A percentile compares a stretch with the other conserved stretches of the same genome.
These are phyloP conservation scores for Sthenelais limicola DNA, from an alignment of 2,888 invertebrate species.

Conservation along the genomic window DNA sequence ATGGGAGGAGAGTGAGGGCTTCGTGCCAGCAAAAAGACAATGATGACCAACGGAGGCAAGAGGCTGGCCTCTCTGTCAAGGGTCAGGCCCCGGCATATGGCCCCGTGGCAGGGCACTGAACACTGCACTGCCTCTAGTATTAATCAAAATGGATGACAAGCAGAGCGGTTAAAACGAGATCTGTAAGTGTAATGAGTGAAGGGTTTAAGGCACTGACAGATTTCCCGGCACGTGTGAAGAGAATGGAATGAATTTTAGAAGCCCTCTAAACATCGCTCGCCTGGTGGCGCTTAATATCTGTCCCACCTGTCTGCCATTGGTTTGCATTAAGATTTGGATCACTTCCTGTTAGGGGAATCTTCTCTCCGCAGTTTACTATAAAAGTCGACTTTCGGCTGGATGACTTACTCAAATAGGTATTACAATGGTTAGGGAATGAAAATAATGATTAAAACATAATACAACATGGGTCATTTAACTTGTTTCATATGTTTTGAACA, in stretches of 20 bases:
- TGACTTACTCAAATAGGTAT: no score
- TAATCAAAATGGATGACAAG: conserved; percentile 32
- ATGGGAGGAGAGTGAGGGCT: background rate
- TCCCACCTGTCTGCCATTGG: no score
- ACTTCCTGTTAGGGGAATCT: no score
- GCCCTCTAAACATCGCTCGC: no score
- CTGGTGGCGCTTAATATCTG: no score
- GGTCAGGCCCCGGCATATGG: conserved; percentile 21
- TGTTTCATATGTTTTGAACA: no score
- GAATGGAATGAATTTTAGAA: background rate
- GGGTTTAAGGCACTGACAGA: conserved; percentile 1
- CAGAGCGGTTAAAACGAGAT: conserved; percentile 32
- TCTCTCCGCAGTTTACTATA: no score
- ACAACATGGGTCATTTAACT: no score
- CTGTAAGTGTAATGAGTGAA: conserved; percentile 21
- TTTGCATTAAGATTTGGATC: no score
- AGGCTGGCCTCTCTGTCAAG: background rate
- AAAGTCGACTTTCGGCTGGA: no score
- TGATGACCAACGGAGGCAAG: background rate
- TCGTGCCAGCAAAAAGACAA: background rate
- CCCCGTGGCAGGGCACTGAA: conserved; percentile 11
- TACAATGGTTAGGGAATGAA: no score
- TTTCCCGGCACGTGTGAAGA: conserved; percentile 2
- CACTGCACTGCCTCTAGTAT: background rate
- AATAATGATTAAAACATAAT: no score